Evolutionary conservation across 2,888 invertebrate genomes (phyloP).

Genomic region (Drosophila nr. perissopoda): DNA sequence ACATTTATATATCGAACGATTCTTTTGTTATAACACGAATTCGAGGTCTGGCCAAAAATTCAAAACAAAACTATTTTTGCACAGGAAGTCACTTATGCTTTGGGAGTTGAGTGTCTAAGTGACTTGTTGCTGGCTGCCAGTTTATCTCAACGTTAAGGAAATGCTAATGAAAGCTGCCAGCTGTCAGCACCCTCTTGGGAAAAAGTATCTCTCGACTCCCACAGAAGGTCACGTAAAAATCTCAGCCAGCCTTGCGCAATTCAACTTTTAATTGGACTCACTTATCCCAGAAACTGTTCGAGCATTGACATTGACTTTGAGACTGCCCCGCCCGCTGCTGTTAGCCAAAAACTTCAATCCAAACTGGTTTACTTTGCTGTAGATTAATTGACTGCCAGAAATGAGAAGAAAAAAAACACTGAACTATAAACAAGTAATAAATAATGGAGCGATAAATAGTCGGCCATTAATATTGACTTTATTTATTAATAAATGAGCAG

Average conservation of each 20-base stretch:
- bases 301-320: slow-evolving; percentile 56
- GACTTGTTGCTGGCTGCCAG: slow-evolving; percentile 3
- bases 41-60: slow-evolving; percentile 10
- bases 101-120: background rate
- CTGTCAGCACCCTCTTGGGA: slow-evolving; percentile 28
- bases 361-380: slow-evolving; percentile 42
- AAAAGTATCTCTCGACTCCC: slow-evolving; percentile 2
- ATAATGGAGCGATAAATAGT: slow-evolving; percentile 8
- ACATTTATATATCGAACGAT: slow-evolving; percentile 45
- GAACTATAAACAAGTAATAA: slow-evolving; percentile 28
- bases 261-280: slow-evolving; percentile 41
- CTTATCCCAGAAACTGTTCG: slow-evolving; percentile 15
- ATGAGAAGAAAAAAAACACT: slow-evolving; percentile 18
- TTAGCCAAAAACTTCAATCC: slow-evolving; percentile 2
- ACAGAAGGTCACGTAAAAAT: slow-evolving; percentile 30
- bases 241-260: slow-evolving; percentile 21
- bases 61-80: slow-evolving; percentile 3
- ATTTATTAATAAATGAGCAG: slow-evolving; percentile 46
- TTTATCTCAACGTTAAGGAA: slow-evolving; percentile 9
- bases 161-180: slow-evolving; percentile 24
- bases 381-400: slow-evolving; percentile 37
- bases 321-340: slow-evolving; percentile 10
- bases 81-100: slow-evolving; percentile 45
- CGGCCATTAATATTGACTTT: slow-evolving; percentile 37
- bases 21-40: slow-evolving; percentile 49